phyloP scores from a whole-genome alignment of 2,888 invertebrate genomes.

The Elmis aenea region DNA sequence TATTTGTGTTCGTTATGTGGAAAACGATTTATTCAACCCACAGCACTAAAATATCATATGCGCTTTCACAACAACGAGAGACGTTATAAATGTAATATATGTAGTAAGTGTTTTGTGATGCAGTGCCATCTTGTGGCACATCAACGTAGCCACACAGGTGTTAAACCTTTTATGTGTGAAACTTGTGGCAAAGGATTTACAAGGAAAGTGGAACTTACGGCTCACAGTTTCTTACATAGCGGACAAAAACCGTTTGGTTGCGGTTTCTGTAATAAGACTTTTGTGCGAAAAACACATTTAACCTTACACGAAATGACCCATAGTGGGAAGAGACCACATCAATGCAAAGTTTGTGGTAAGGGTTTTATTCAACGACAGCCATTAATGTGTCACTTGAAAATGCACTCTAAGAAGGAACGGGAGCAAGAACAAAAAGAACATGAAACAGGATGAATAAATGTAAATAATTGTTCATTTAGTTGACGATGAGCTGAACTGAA shows the following conservation, averaged over 20 bases:
- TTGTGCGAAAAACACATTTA: conserved; percentile 4
- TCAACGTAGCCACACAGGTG: conserved; percentile 3
- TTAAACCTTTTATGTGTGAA: conserved; percentile 6
- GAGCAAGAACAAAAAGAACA: too few relatives aligned
- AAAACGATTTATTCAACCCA: too few relatives aligned
- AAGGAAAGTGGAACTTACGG: conserved; percentile 2
- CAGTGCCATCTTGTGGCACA: too few relatives aligned
- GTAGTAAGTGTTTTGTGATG: too few relatives aligned
- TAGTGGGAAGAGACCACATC: conserved; percentile 7
- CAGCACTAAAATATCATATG: too few relatives aligned
- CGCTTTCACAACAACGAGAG: too few relatives aligned
- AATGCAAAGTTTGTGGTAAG: conserved; percentile 6
- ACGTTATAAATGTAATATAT: too few relatives aligned
- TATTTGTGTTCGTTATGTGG: too few relatives aligned
- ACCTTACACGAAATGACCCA: conserved; percentile 7
- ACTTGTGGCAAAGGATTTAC: conserved; percentile 5
- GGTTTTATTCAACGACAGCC: conserved; percentile 8
- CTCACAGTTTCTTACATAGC: conserved; percentile 3
- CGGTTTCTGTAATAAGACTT: conserved; percentile 7
- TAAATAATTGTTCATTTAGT: too few relatives aligned
- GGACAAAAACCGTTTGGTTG: conserved; percentile 7
- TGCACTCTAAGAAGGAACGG: too few relatives aligned
- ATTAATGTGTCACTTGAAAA: neutral
- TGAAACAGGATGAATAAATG: too few relatives aligned
- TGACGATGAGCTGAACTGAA: too few relatives aligned